phyloP scores from a whole-genome alignment of 2,113 vertebrate species.

The Bolborhynchus lineola region DNA sequence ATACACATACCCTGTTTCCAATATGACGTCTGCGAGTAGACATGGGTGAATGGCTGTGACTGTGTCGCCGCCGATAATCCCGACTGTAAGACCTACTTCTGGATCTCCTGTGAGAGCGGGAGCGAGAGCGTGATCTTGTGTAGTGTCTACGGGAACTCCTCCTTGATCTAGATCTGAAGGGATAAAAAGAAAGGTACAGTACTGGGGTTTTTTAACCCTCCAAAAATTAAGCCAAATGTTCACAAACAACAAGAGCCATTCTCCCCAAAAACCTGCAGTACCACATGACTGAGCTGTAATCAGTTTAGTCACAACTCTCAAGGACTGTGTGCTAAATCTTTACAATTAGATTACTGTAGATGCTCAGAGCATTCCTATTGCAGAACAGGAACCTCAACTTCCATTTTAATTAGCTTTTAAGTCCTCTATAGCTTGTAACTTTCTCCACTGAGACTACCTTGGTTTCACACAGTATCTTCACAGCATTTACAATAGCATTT shows the following conservation, averaged over 20 bases:
- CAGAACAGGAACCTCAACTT: not conserved
- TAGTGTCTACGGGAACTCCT: constrained; percentile 91
- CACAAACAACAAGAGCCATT: not conserved
- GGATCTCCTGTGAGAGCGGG: constrained; percentile 87
- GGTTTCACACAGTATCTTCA: not conserved
- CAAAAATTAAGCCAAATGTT: rapidly evolving
- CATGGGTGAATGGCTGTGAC: constrained; percentile 95
- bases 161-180: constrained; percentile 86
- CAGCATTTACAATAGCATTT: not conserved
- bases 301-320: not conserved
- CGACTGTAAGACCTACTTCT: constrained; percentile 90
- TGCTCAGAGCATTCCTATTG: not conserved
- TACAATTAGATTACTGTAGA: not conserved
- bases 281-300: not conserved
- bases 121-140: constrained; percentile 87
- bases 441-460: not conserved
- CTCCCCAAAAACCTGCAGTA: not conserved
- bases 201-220: not conserved
- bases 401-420: not conserved
- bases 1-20: constrained; percentile 85
- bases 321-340: not conserved
- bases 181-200: not conserved
- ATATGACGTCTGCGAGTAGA: constrained; percentile 92
- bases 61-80: constrained; percentile 86
- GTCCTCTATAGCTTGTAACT: not conserved